Evolutionary conservation across 2,113 vertebrate genomes (phyloP), one percentile per base, ranked within the genome.

Genomic region (Regulus satrapa): DNA sequence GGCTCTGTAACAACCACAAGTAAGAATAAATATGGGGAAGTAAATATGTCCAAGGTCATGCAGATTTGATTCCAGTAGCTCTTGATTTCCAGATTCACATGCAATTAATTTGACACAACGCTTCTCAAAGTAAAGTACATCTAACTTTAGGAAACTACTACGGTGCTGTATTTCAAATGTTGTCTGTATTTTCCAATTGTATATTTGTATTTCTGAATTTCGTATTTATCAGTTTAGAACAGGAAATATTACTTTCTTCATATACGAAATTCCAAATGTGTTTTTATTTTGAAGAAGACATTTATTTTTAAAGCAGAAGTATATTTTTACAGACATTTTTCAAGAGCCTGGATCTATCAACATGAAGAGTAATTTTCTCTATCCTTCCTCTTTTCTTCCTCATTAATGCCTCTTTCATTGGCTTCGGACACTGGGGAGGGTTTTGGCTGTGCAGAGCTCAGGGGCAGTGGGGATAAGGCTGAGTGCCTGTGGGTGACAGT

Each of bases 101-200:
- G n/a, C 12, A 72, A 49, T 34, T 72, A 71, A 62, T 4, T 59
- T 38, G 68, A 68, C 55, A 31, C 4, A 26, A 54, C 9, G 18
- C 18, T 43, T 66, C 20, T 8, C 23, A 14, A 36, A 54, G 26
- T 28, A 64, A 90, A 96, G 90, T 40, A 85, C 71, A 75, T 79
- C 78, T 81, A 88, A 43, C 38, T 77, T 85, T 43, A 85, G 73
- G 69, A 89, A 97, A 89, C n/a, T 88, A 93, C 68, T 92, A 63
- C 12, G 31, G 59, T 85, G 85, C 68, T 87, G 55, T 79, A 96
- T 80, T 91, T 94, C 71, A 89, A 96, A 78, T 84, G 20, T 25
- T 61, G 18, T 87, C 74, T 94, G 51, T 88, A 94, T 80, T 79
- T 92, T 34, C 69, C 86, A 83, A n/a, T 34, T 58, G 43, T 90